Evolutionary conservation across 2,113 vertebrate species (phyloP), one percentile per base, ranked within the genome.

Genomic region (Labrus mixtus): DNA sequence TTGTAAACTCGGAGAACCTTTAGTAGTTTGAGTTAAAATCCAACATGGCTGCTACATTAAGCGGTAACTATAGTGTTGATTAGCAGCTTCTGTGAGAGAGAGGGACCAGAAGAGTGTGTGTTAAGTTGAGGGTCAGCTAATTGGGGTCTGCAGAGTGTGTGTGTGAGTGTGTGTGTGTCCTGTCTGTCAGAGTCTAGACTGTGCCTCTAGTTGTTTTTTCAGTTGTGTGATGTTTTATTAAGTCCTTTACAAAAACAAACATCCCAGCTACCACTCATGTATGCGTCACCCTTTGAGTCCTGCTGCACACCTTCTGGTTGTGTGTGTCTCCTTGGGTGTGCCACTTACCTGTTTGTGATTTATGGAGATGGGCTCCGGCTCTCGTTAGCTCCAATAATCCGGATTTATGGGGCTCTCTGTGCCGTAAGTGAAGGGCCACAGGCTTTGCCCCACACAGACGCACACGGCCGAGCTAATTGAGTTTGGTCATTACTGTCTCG

Each of bases 331-430:
- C 55, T 60, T 23, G 63, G 13, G 12, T 70, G 68, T 25, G 43
- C 50, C 56, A 25, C 57, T 66, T 79, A 78, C 63, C 72, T 92
- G 63, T 81, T 74, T 67, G 83, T 91, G 85, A 91, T 90, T 92
- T 87, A 89, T 74, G 50, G 70, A 63, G 69, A 79, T 43, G 74
- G 68, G 67, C 79, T 80, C 48, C 29, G 76, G 77, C 55, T 83
- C 87, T 88, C 63, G 81, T 92, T 90, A 81, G 82, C 88, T 79
- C 74, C 87, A 90, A 88, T 89, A 89, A 93, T 92, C 84, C 85
- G 88, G 88, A 92, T 92, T 91, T 86, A 91, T 92, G 87, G 83
- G 76, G 77, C 82, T 87, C 68, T 79, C 33, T 19, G 68, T 17
- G 71, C 73, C 67, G 66, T 72, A 73, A 78, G 84, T 74, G 76